These are phyloP conservation scores for Drosophila peninsularis DNA, from an alignment of 2,888 invertebrate genomes.

Conservation along the genomic window DNA sequence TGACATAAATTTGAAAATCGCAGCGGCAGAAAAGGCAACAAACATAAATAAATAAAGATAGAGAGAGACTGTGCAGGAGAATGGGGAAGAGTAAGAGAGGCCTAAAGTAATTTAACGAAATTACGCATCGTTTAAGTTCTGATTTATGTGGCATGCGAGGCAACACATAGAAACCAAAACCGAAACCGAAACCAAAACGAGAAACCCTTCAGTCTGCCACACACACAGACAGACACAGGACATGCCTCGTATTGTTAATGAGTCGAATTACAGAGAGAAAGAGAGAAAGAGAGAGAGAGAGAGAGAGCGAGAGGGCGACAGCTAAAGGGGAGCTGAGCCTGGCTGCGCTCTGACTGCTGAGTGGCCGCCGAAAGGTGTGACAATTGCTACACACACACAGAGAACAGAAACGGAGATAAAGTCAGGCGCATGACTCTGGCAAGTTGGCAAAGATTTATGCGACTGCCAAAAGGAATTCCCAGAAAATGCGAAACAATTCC, in stretches of 20 bases:
- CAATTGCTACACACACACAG: slow-evolving; percentile 67
- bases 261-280: slow-evolving; percentile 77
- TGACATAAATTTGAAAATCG: slow-evolving; percentile 68
- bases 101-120: slow-evolving; percentile 74
- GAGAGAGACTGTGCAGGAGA: slow-evolving; percentile 13
- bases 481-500: slow-evolving; percentile 72
- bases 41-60: slow-evolving; percentile 64
- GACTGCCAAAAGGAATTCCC: slow-evolving; percentile 64
- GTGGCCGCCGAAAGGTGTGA: slow-evolving; percentile 80
- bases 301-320: not conserved
- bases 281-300: not conserved
- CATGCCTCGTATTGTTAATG: slow-evolving; percentile 79
- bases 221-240: slow-evolving; percentile 31
- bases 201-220: slow-evolving; percentile 68
- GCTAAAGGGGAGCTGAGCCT: slow-evolving; percentile 11
- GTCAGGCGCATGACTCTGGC: slow-evolving; percentile 60
- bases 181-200: slow-evolving; percentile 19
- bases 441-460: slow-evolving; percentile 76
- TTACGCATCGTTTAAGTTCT: slow-evolving; percentile 82
- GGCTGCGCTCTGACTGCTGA: slow-evolving; percentile 58
- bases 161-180: slow-evolving; percentile 45
- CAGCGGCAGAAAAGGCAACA: slow-evolving; percentile 32
- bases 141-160: slow-evolving; percentile 79
- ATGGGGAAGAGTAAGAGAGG: slow-evolving; percentile 24
- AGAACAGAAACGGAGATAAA: slow-evolving; percentile 6